Conservation (phyloP, 1,140 invertebrate genomes). For the Harlomillsia oculata region DNA sequence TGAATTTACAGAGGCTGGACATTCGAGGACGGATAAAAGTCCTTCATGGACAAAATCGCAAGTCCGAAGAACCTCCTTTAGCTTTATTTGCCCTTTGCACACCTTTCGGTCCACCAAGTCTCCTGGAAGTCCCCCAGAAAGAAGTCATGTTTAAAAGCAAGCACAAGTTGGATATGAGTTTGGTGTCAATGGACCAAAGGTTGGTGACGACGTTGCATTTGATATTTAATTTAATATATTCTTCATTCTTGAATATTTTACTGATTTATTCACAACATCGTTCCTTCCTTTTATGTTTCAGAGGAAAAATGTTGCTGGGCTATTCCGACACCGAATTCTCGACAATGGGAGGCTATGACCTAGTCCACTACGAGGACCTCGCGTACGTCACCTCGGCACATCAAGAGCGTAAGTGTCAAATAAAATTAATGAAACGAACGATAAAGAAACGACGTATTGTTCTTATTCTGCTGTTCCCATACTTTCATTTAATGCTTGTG, state of each 20-base stretch:
- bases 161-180: slow-evolving; percentile 90
- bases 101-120: slow-evolving; percentile 89
- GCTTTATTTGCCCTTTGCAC: slow-evolving; percentile 95
- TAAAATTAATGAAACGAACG: not conserved
- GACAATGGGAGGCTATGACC: slow-evolving; percentile 88
- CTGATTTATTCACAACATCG: not conserved
- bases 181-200: slow-evolving; percentile 95
- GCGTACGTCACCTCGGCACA: slow-evolving; percentile 97
- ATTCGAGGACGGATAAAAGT: slow-evolving; percentile 92
- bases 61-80: slow-evolving; percentile 82
- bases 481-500: no score
- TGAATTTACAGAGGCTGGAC: slow-evolving; percentile 79
- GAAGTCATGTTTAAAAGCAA: slow-evolving; percentile 99
- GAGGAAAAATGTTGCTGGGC: slow-evolving; percentile 87
- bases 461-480: no score
- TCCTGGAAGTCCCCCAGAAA: slow-evolving; percentile 78
- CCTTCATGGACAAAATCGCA: slow-evolving; percentile 88
- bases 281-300: slow-evolving; percentile 40
- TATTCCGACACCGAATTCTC: slow-evolving; percentile 85
- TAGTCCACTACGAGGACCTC: slow-evolving; percentile 66
- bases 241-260: not conserved
- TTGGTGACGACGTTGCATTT: slow-evolving; percentile 42
- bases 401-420: slow-evolving; percentile 80
- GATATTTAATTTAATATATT: not conserved
- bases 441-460: no score